A percentile compares a stretch with the other conserved stretches of the same genome.
Evolutionary conservation across 2,113 vertebrate genomes (phyloP).

Genomic region (Nyctereutes procyonoides): DNA sequence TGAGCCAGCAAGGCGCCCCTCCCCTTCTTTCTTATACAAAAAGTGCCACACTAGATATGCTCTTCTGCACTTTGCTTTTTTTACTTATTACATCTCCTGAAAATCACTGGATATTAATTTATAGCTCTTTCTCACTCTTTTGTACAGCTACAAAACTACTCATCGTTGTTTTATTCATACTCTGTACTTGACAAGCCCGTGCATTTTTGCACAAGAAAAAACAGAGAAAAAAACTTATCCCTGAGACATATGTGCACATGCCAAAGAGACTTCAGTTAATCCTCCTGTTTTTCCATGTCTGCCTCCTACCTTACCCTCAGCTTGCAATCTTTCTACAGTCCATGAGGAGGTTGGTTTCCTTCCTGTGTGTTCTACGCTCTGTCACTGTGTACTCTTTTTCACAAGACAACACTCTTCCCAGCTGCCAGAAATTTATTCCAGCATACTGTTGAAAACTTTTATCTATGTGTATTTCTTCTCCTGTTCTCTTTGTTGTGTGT

Average conservation of each 20-base stretch:
- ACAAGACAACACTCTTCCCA: background rate
- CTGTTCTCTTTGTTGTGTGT: background rate
- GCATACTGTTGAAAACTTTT: background rate
- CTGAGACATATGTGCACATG: background rate
- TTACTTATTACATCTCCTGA: background rate
- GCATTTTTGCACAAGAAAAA: background rate
- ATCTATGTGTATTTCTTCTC: background rate
- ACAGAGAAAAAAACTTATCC: background rate
- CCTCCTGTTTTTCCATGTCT: background rate
- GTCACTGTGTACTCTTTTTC: background rate
- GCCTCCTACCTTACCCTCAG: background rate
- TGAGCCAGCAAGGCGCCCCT: no score
- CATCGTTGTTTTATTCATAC: background rate
- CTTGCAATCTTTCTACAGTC: background rate
- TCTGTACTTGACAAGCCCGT: background rate
- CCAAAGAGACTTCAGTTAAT: background rate
- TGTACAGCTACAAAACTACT: background rate
- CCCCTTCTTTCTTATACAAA: constrained; percentile 12
- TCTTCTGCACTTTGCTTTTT: background rate
- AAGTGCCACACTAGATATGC: background rate
- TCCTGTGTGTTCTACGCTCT: background rate
- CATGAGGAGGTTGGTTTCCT: background rate
- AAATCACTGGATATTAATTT: background rate
- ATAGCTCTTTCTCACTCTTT: background rate
- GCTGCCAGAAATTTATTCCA: background rate